Evolutionary conservation across 2,797 vertebrate genomes (phyloP).

Genomic region (Chiloscyllium punctatum): DNA sequence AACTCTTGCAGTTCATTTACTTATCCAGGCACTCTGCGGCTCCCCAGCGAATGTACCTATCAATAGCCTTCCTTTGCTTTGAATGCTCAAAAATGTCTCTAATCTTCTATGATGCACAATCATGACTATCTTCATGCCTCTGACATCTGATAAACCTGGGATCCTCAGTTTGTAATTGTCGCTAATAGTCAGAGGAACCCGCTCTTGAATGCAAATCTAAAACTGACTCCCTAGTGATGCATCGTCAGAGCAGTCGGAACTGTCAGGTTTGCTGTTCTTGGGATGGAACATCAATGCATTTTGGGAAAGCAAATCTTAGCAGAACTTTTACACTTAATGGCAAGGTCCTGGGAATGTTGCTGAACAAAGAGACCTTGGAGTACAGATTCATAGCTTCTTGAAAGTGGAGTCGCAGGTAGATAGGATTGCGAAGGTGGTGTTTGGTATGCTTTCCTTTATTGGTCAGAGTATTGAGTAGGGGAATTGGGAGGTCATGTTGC

Average conservation of each 20-base stretch:
- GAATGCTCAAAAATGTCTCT: background rate
- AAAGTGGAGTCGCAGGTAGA: too few relatives aligned
- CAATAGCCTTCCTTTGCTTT: background rate
- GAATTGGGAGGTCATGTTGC: too few relatives aligned
- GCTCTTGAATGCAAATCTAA: background rate
- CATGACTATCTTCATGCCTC: background rate
- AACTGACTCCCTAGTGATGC: background rate
- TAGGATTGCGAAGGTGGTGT: too few relatives aligned
- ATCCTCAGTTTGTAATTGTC: background rate
- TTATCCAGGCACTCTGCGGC: background rate
- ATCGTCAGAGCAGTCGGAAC: background rate
- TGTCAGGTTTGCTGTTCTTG: background rate
- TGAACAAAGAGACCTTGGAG: too few relatives aligned
- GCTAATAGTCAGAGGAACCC: background rate
- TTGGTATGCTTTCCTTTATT: too few relatives aligned
- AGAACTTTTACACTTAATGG: too few relatives aligned
- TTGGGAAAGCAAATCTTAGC: too few relatives aligned
- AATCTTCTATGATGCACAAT: background rate
- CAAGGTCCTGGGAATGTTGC: too few relatives aligned
- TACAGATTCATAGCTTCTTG: too few relatives aligned
- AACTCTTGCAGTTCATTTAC: background rate
- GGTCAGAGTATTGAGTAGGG: too few relatives aligned
- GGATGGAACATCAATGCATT: background rate
- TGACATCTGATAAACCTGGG: background rate
- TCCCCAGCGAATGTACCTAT: background rate